These are phyloP conservation scores for Strigamia crassipes DNA, from an alignment of 2,888 invertebrate genomes.

Conservation along the genomic window DNA sequence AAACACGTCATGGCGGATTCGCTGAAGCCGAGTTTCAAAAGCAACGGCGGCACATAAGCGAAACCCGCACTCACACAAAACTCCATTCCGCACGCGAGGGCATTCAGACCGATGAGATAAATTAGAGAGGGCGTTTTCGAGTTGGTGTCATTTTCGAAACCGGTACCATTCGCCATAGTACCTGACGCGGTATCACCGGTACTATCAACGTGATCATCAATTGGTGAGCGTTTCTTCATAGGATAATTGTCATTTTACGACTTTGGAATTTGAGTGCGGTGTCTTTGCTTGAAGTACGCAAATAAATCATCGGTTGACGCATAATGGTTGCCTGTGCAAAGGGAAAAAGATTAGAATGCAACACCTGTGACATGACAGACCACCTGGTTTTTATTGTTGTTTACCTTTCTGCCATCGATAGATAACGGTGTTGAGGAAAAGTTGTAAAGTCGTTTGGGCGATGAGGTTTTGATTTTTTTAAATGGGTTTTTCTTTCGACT, in stretches of 20 bases:
- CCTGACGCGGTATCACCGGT: background rate
- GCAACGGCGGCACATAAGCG: constrained; percentile 62
- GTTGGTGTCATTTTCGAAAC: background rate
- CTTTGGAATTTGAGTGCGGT: background rate
- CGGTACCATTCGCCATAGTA: constrained; percentile 17
- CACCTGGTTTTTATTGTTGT: background rate
- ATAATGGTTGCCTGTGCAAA: background rate
- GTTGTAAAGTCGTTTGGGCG: background rate
- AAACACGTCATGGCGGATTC: constrained; percentile 61
- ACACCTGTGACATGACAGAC: background rate
- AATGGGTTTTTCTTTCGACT: no score
- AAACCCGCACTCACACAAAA: constrained; percentile 62
- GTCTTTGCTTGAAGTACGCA: background rate
- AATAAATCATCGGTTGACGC: background rate
- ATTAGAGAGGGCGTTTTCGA: constrained; percentile 20
- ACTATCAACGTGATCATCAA: background rate
- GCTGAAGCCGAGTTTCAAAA: constrained; percentile 60
- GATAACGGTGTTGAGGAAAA: no score
- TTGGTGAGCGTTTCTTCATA: constrained; percentile 11
- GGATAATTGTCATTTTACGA: background rate
- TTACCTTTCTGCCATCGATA: background rate
- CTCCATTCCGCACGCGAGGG: constrained; percentile 62
- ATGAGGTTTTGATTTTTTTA: no score
- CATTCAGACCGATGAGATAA: constrained; percentile 55
- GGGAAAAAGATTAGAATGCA: background rate